These are phyloP conservation scores for Tinea pellionella DNA, from an alignment of 2,888 invertebrate genomes.

Conservation along the genomic window DNA sequence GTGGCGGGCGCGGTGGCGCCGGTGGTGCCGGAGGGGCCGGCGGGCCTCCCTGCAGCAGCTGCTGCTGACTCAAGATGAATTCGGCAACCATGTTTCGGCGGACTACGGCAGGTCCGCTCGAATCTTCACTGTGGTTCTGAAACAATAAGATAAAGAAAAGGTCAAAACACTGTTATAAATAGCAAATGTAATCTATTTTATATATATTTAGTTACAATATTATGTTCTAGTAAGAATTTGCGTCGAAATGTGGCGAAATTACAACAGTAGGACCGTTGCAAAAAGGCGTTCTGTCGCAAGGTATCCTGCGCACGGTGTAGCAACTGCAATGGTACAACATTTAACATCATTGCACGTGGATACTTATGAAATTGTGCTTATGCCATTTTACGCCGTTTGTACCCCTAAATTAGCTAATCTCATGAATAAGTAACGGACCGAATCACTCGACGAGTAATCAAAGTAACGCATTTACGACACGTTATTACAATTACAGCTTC, in stretches of 20 bases:
- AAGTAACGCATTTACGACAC: not conserved
- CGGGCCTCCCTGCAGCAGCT: conserved; percentile 48
- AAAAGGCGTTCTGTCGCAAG: conserved; percentile 45
- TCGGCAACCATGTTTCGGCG: conserved; percentile 89
- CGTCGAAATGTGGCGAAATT: conserved; percentile 21
- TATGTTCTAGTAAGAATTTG: not conserved
- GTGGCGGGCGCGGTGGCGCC: conserved; percentile 43
- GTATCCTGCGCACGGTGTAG: conserved; percentile 30
- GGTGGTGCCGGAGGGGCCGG: conserved; percentile 44
- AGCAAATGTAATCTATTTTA: not conserved
- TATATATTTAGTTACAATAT: not conserved
- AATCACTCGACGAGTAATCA: not conserved
- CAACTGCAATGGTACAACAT: not conserved
- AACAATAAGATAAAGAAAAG: conserved; percentile 41
- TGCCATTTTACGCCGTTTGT: conserved; percentile 43
- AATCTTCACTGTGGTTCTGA: conserved; percentile 58
- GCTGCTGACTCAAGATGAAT: conserved; percentile 81
- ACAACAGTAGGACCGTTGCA: conserved; percentile 41
- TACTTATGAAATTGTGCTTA: conserved; percentile 53
- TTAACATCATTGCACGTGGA: conserved; percentile 43
- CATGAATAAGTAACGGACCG: conserved; percentile 33
- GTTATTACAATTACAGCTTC: not conserved
- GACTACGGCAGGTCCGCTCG: conserved; percentile 60
- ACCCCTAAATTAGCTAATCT: conserved; percentile 47
- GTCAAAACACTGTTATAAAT: not conserved